Evolutionary conservation across 2,113 vertebrate genomes (phyloP), one percentile per base, ranked within the genome.

Genomic region (Panthera tigris): DNA sequence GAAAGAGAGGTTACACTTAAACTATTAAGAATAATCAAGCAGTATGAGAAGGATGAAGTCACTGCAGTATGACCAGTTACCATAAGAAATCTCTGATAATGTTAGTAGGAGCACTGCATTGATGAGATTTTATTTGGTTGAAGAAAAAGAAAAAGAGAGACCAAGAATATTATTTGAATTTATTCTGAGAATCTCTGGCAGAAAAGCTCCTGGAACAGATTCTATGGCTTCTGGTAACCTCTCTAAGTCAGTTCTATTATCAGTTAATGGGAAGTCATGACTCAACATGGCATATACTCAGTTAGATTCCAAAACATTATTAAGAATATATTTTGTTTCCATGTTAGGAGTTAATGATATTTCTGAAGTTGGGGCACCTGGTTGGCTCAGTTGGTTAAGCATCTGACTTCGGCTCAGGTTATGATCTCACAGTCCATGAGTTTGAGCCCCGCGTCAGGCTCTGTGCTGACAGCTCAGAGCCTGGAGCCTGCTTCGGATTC

Each of bases 1-100:
- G 25, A 45, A 94, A 94, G 31, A 71, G 74, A 91, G 2, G 3
- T 82, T 91, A 93, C 80, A 85, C 10, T 66, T 68, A 91, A 96
- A 68, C 33, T 18, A 41, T 69, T 94, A 85, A 71, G 33, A 85
- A 88, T 63, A 93, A 45, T 57, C n/a, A 91, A 76, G 31, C 3
- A 71, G 48, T 52, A 27, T 14, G 12, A 1, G 9, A 74, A 89
- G 39, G 61, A 52, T 68, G 25, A 82, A 36, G 29, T 91, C 52
- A 48, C 4, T 25, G 3, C 13, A 83, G 25, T 19, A 61, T 19
- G 21, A 21, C 1, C 8, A 14, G 23, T 33, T 91, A 29, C 23
- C 36, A 9, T 1, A 61, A 92, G 19, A 48, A 91, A 87, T n/a
- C 29, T 52, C 36, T 19, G n/a, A 21, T 55, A 78, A 61, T 29